These are phyloP conservation scores for Zaprionus africanus DNA, from an alignment of 1,140 invertebrate genomes.

Conservation along the genomic window DNA sequence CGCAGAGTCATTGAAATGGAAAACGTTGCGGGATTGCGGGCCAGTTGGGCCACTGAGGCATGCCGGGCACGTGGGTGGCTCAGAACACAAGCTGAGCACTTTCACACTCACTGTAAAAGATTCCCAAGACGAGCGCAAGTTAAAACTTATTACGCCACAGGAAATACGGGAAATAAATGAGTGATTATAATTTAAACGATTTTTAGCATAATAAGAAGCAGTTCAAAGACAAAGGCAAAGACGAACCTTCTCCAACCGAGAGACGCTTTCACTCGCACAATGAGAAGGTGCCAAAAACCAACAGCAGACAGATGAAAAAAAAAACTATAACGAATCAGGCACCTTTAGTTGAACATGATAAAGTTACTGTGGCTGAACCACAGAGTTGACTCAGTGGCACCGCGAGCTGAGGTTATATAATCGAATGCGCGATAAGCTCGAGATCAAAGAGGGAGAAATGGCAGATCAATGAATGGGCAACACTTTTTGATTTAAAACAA, in stretches of 20 bases:
- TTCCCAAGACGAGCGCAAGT: not conserved
- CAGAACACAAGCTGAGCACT: slow-evolving; percentile 50
- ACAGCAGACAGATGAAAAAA: slow-evolving; percentile 38
- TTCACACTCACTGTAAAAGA: slow-evolving; percentile 14
- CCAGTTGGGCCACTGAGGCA: slow-evolving; percentile 32
- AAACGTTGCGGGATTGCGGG: slow-evolving; percentile 50
- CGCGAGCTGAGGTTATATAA: slow-evolving; percentile 35
- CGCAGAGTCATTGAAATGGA: slow-evolving; percentile 68
- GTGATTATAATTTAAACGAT: slow-evolving; percentile 71
- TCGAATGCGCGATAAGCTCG: slow-evolving; percentile 8
- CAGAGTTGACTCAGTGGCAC: slow-evolving; percentile 13
- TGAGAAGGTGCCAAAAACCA: slow-evolving; percentile 67
- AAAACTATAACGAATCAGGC: slow-evolving; percentile 35
- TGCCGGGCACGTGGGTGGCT: slow-evolving; percentile 69
- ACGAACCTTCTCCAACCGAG: not conserved
- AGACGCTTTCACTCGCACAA: slow-evolving; percentile 56
- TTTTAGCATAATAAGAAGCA: slow-evolving; percentile 66
- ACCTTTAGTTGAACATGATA: slow-evolving; percentile 39
- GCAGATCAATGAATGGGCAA: slow-evolving; percentile 23
- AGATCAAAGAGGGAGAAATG: slow-evolving; percentile 22
- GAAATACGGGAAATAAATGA: slow-evolving; percentile 18
- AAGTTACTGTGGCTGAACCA: slow-evolving; percentile 22
- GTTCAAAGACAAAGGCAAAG: slow-evolving; percentile 55
- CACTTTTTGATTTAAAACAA: slow-evolving; percentile 30
- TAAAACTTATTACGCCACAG: slow-evolving; percentile 63